phyloP scores from a whole-genome alignment of 2,888 invertebrate genomes.

The Danaus chrysippus region DNA sequence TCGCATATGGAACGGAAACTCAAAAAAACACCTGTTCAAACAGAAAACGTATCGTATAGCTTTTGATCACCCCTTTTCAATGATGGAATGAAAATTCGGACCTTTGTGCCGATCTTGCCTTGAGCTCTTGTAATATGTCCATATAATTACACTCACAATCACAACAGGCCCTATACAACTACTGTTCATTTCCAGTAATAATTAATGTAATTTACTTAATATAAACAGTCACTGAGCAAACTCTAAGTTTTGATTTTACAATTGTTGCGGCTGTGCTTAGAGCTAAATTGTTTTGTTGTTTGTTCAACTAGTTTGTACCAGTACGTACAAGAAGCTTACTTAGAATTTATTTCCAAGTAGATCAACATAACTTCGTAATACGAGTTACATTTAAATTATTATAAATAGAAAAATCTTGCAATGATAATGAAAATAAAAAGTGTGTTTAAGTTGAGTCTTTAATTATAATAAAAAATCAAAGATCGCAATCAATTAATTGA shows the following conservation, averaged over 20 bases:
- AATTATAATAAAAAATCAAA: slow-evolving; percentile 1
- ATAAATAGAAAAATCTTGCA: neutral
- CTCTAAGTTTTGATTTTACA: slow-evolving; percentile 21
- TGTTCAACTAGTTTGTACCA: slow-evolving; percentile 9
- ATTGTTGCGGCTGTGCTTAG: slow-evolving; percentile 13
- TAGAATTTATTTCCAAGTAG: slow-evolving; percentile 7
- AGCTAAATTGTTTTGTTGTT: slow-evolving; percentile 11
- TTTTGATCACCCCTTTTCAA: slow-evolving; percentile 76
- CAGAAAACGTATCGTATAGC: slow-evolving; percentile 64
- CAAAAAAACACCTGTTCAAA: slow-evolving; percentile 59
- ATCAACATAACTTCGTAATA: neutral
- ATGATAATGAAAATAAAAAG: too few species aligned
- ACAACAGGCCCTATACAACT: slow-evolving; percentile 42
- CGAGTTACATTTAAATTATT: neutral
- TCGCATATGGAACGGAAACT: slow-evolving; percentile 45
- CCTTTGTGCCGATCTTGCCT: slow-evolving; percentile 58
- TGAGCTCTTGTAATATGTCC: slow-evolving; percentile 59
- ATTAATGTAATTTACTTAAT: slow-evolving; percentile 40
- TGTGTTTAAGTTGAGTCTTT: neutral
- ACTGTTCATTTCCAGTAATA: slow-evolving; percentile 42
- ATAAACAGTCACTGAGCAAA: slow-evolving; percentile 20
- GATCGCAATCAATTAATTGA: slow-evolving; percentile 20
- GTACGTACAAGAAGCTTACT: slow-evolving; percentile 8
- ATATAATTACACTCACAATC: slow-evolving; percentile 56
- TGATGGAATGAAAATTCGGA: slow-evolving; percentile 58